Conservation (phyloP, 1,140 invertebrate species). For the Nasonia giraulti region DNA sequence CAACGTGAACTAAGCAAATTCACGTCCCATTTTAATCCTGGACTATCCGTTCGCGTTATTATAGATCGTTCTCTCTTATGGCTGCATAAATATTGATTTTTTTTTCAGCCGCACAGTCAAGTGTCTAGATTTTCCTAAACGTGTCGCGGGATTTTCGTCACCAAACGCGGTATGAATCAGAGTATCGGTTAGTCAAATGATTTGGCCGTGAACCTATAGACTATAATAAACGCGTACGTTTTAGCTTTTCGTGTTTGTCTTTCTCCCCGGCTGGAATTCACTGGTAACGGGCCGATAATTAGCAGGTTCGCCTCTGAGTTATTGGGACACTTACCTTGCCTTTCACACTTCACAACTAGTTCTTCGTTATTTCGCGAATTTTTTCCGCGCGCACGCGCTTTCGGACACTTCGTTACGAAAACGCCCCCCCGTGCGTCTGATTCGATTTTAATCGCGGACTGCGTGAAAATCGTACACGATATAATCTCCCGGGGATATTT, state of each 20-base stretch:
- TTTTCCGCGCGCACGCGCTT: neutral
- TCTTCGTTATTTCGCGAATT: constrained; percentile 13
- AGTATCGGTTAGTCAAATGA: neutral
- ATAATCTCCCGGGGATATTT: no score
- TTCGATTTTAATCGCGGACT: neutral
- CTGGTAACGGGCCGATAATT: constrained; percentile 43
- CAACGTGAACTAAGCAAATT: no score
- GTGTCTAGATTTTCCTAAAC: neutral
- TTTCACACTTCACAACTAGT: constrained; percentile 25
- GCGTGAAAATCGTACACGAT: no score
- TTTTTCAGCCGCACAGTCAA: neutral
- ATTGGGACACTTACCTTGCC: constrained; percentile 45
- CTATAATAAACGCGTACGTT: neutral
- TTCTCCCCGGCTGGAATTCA: constrained; percentile 18
- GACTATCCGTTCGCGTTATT: no score
- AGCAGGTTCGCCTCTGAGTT: constrained; percentile 14
- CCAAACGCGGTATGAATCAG: neutral
- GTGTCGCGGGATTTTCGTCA: neutral
- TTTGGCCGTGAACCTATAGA: constrained; percentile 24
- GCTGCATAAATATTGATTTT: no score
- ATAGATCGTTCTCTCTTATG: no score
- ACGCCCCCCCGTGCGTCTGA: neutral
- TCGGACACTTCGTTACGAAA: neutral
- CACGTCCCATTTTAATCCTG: no score
- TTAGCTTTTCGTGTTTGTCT: constrained; percentile 3